Evolutionary conservation across 2,113 vertebrate species (phyloP).

Genomic region (Neogobius melanostomus): DNA sequence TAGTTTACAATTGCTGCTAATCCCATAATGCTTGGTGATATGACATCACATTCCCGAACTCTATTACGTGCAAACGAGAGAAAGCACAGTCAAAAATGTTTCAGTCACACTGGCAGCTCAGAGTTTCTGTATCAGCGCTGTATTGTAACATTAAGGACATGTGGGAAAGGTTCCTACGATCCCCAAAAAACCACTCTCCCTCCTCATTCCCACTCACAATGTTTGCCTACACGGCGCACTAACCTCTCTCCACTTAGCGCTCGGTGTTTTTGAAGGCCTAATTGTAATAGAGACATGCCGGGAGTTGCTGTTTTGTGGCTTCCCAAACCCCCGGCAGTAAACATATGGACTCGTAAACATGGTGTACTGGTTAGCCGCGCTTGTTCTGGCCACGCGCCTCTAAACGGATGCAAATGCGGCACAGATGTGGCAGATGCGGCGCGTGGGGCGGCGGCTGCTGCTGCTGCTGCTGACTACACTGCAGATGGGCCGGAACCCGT

Average conservation of each 20-base stretch:
- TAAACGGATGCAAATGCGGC: constrained; percentile 2
- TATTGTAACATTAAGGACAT: too few relatives aligned
- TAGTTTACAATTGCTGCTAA: too few relatives aligned
- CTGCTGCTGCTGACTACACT: background rate
- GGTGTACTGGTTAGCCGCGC: background rate
- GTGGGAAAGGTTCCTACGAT: too few relatives aligned
- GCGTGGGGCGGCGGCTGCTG: background rate
- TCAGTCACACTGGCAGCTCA: too few relatives aligned
- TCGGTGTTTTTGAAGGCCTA: background rate
- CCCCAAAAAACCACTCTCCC: too few relatives aligned
- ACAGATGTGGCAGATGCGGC: constrained; percentile 3
- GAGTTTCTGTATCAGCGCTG: too few relatives aligned
- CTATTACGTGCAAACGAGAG: too few relatives aligned
- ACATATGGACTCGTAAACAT: constrained; percentile 1
- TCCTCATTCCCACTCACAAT: background rate
- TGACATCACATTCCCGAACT: too few relatives aligned
- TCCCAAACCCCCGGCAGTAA: constrained; percentile 1
- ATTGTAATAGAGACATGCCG: background rate
- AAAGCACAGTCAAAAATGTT: too few relatives aligned
- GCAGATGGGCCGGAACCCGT: background rate
- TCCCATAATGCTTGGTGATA: too few relatives aligned
- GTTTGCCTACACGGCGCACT: background rate
- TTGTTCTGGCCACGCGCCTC: background rate
- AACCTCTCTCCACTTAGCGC: background rate
- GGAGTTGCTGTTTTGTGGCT: background rate